These are phyloP conservation scores for Hipparchia semele DNA, from an alignment of 2,888 invertebrate species.

Conservation along the genomic window DNA sequence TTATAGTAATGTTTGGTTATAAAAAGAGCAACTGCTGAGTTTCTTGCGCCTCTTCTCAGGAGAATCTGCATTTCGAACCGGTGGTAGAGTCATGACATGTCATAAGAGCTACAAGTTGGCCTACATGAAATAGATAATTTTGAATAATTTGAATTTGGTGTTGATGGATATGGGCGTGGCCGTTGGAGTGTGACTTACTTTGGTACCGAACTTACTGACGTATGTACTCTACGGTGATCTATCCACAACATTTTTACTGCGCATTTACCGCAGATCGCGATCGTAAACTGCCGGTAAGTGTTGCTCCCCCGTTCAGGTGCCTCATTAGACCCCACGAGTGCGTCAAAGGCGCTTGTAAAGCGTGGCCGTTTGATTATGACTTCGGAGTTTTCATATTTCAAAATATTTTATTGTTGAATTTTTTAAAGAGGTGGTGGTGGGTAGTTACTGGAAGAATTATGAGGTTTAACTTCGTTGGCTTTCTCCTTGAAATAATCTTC, in stretches of 20 bases:
- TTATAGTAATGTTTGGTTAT: no score
- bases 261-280: constrained; percentile 60
- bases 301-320: constrained; percentile 54
- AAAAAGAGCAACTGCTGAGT: no score
- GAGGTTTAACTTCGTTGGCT: no score
- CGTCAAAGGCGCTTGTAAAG: constrained; percentile 57
- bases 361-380: constrained; percentile 49
- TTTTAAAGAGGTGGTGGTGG: not conserved
- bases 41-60: no score
- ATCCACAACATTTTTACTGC: constrained; percentile 56
- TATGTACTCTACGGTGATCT: constrained; percentile 33
- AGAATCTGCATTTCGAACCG: no score
- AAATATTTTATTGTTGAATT: constrained; percentile 21
- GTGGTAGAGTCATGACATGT: no score
- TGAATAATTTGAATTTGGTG: no score
- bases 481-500: no score
- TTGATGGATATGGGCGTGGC: no score
- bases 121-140: no score
- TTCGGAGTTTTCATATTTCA: constrained; percentile 18
- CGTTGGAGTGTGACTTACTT: no score
- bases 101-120: no score
- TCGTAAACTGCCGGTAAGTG: constrained; percentile 54
- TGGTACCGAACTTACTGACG: constrained; percentile 14
- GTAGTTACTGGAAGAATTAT: not conserved
- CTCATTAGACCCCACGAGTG: constrained; percentile 68